Conservation (phyloP, 2,797 vertebrate genomes). For the Squalus acanthias region DNA sequence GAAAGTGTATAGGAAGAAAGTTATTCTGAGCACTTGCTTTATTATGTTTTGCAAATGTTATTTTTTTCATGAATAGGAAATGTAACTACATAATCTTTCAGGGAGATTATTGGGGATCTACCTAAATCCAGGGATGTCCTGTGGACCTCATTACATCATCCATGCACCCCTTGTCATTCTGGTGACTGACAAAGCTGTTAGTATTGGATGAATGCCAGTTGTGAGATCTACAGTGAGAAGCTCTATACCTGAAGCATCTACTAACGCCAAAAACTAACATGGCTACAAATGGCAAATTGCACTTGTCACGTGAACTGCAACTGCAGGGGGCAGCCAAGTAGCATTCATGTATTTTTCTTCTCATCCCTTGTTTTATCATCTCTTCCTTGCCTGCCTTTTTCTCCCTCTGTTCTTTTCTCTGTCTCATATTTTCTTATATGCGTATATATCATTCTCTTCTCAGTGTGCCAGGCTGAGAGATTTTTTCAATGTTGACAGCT, state of each 20-base stretch:
- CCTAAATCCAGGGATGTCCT: neutral
- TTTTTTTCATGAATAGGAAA: neutral
- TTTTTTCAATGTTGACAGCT: neutral
- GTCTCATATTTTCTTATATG: neutral
- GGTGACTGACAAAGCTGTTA: neutral
- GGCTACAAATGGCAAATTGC: neutral
- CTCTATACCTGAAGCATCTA: neutral
- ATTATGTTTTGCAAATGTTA: neutral
- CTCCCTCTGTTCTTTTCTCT: neutral
- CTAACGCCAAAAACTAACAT: neutral
- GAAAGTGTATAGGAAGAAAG: neutral
- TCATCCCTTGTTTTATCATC: neutral
- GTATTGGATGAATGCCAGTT: neutral
- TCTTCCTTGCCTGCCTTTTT: neutral
- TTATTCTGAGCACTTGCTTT: neutral
- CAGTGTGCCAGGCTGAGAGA: neutral
- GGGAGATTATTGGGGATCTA: neutral
- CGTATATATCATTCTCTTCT: too few species aligned
- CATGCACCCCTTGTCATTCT: neutral
- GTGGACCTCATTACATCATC: neutral
- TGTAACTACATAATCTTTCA: neutral
- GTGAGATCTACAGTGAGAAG: neutral
- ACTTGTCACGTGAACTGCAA: neutral
- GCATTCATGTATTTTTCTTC: neutral
- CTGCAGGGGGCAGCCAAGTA: constrained; percentile 9